phyloP scores from a whole-genome alignment of 2,888 invertebrate genomes.

The Himalopsyche tibetana region DNA sequence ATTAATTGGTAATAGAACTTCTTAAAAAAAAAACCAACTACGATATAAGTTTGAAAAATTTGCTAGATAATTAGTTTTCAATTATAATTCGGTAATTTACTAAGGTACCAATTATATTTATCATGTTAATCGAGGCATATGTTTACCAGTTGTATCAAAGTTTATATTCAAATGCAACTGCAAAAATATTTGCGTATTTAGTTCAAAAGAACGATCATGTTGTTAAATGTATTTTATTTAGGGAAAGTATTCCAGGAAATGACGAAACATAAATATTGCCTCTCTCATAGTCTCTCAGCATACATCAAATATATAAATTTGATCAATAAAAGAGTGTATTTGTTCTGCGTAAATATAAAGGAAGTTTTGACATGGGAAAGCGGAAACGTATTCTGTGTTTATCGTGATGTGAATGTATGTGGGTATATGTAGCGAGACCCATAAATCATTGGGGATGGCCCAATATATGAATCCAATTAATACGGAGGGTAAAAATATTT shows the following conservation, averaged over 20 bases:
- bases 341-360: conserved; percentile 34
- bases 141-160: too few relatives aligned
- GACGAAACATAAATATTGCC: conserved; percentile 20
- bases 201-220: not conserved
- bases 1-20: too few relatives aligned
- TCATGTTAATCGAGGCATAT: too few relatives aligned
- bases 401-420: conserved; percentile 20
- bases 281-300: conserved; percentile 17
- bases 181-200: not conserved
- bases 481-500: conserved; percentile 1
- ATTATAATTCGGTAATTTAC: too few relatives aligned
- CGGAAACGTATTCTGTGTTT: conserved; percentile 26
- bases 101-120: too few relatives aligned
- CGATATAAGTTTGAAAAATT: too few relatives aligned
- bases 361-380: conserved; percentile 22
- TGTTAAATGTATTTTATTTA: conserved; percentile 2
- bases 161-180: too few relatives aligned
- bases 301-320: conserved; percentile 30
- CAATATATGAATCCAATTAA: conserved; percentile 34
- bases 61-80: too few relatives aligned
- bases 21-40: too few relatives aligned
- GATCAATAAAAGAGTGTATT: conserved; percentile 34
- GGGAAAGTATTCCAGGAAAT: not conserved
- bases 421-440: not conserved
- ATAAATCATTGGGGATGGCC: conserved; percentile 34